A percentile compares a stretch with the other conserved stretches of the same genome.
These are phyloP conservation scores for Machimus atricapillus DNA, from an alignment of 2,888 invertebrate species.

Conservation along the genomic window DNA sequence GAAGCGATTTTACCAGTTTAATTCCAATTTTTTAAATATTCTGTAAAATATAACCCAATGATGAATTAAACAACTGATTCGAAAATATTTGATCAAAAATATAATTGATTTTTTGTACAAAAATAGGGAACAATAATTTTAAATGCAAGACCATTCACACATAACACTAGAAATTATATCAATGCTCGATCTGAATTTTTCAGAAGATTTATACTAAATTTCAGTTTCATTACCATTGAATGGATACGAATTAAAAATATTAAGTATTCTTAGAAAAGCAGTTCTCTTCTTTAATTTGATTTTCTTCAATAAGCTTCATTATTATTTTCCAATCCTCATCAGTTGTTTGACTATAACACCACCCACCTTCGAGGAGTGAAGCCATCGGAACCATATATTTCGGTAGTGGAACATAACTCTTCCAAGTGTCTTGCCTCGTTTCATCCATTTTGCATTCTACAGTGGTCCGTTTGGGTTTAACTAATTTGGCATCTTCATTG, in stretches of 20 bases:
- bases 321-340: neutral
- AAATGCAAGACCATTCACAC: too few species aligned
- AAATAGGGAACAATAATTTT: too few species aligned
- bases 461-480: neutral
- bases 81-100: too few species aligned
- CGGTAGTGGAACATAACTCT: neutral
- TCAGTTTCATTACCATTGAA: neutral
- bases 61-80: too few species aligned
- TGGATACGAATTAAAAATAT: neutral
- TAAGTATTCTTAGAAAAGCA: neutral
- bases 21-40: too few species aligned
- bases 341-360: neutral
- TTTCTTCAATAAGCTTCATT: neutral
- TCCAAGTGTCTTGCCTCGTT: neutral
- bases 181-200: neutral
- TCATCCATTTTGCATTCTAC: neutral
- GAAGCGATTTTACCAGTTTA: too few species aligned
- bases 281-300: neutral
- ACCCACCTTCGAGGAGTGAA: neutral
- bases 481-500: neutral
- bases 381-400: slow-evolving; percentile 17
- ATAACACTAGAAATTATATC: too few species aligned
- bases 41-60: too few species aligned
- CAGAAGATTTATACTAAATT: neutral
- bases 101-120: too few species aligned